A percentile compares a stretch with the other conserved stretches of the same genome.
Evolutionary conservation across 2,113 vertebrate genomes (phyloP).

Genomic region (Opisthocomus hoazin): DNA sequence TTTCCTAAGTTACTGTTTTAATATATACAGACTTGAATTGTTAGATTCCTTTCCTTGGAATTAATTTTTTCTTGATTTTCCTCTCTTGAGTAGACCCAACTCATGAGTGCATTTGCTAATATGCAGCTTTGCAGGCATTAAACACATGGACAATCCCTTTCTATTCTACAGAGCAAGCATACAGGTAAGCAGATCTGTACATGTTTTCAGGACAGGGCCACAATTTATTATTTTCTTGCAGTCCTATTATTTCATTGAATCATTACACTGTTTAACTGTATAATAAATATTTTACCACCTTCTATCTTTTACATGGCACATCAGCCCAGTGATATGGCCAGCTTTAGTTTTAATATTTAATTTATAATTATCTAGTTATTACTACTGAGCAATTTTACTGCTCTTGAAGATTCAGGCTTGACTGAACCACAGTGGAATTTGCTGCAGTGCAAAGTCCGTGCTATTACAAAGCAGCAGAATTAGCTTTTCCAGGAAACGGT

Average conservation of each 20-base stretch:
- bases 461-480: not conserved
- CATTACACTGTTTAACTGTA: not conserved
- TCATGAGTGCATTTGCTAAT: not conserved
- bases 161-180: not conserved
- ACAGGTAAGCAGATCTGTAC: not conserved
- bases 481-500: not conserved
- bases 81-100: not conserved
- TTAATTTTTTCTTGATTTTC: slow-evolving; percentile 20
- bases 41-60: not conserved
- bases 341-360: not conserved
- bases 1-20: not conserved
- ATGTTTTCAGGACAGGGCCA: not conserved
- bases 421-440: not conserved
- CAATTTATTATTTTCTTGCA: not conserved
- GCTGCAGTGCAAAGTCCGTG: fast-evolving
- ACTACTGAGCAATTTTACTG: not conserved
- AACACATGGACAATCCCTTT: not conserved
- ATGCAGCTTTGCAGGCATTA: not conserved
- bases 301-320: not conserved
- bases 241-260: not conserved
- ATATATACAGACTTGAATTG: not conserved
- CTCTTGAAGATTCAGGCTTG: not conserved
- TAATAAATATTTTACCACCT: not conserved
- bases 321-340: not conserved
- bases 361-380: not conserved